These are phyloP conservation scores for Phoenicopterus ruber DNA, from an alignment of 2,113 vertebrate species.

Conservation along the genomic window DNA sequence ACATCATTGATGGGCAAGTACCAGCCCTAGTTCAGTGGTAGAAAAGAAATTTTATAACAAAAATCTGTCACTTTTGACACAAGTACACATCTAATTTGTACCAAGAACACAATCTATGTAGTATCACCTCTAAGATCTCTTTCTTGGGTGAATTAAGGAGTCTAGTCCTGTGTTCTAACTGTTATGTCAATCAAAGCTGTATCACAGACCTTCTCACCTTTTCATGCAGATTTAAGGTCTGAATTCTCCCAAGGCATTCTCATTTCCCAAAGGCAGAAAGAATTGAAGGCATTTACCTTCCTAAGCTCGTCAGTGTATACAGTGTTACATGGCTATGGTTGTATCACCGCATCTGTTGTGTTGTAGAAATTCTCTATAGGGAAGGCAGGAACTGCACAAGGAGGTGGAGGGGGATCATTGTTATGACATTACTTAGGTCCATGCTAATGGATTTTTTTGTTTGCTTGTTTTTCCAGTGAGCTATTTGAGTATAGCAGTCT, in stretches of 20 bases:
- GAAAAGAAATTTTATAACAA: neutral
- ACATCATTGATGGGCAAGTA: neutral
- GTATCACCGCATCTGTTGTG: neutral
- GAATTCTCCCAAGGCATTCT: neutral
- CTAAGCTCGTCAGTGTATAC: neutral
- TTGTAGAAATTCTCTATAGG: neutral
- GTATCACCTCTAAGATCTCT: neutral
- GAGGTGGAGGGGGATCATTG: neutral
- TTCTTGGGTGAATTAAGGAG: neutral
- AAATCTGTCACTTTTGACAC: neutral
- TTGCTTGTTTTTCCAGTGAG: neutral
- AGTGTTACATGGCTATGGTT: neutral
- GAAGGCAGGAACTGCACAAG: neutral
- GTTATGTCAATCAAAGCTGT: neutral
- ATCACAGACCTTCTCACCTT: neutral
- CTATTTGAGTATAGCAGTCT: neutral
- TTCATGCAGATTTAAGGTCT: neutral
- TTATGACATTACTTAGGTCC: neutral
- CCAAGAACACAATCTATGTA: neutral
- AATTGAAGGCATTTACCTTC: neutral
- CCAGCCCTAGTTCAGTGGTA: neutral
- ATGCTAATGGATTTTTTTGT: neutral
- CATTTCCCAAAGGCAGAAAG: neutral
- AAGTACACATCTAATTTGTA: fast-evolving
- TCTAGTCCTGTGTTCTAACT: too few relatives aligned